A percentile compares a stretch with the other conserved stretches of the same genome.
phyloP scores from a whole-genome alignment of 2,888 invertebrate genomes.

The Orthosia incerta region DNA sequence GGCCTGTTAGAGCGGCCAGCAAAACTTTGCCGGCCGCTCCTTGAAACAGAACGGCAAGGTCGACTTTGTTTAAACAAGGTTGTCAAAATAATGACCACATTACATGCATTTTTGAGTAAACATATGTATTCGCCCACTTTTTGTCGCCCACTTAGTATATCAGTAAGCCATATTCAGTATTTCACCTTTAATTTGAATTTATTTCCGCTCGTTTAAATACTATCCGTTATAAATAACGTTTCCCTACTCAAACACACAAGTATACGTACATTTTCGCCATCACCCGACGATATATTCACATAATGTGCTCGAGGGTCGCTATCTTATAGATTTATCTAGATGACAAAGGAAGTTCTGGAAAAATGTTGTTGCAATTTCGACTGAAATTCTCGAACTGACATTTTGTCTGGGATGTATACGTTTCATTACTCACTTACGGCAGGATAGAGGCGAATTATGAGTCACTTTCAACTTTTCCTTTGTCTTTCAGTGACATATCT shows the following conservation, averaged over 20 bases:
- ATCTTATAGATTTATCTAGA: conserved; percentile 84
- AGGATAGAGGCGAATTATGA: not conserved
- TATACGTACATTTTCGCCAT: conserved; percentile 82
- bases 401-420: conserved; percentile 25
- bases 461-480: not conserved
- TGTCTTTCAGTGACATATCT: not conserved
- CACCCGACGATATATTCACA: conserved; percentile 80
- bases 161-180: too few species aligned
- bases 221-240: conserved; percentile 72
- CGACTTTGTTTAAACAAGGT: too few species aligned
- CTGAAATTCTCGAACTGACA: conserved; percentile 40
- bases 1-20: too few species aligned
- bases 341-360: conserved; percentile 72
- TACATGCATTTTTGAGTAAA: too few species aligned
- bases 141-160: too few species aligned
- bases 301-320: conserved; percentile 80
- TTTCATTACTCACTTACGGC: conserved; percentile 8
- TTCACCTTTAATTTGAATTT: too few species aligned
- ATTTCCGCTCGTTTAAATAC: too few species aligned
- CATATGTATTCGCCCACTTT: too few species aligned
- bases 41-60: too few species aligned
- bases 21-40: too few species aligned
- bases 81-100: too few species aligned
- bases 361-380: conserved; percentile 63
- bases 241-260: conserved; percentile 76